Evolutionary conservation across 2,113 vertebrate genomes (phyloP).

Genomic region (Dromas ardeola): DNA sequence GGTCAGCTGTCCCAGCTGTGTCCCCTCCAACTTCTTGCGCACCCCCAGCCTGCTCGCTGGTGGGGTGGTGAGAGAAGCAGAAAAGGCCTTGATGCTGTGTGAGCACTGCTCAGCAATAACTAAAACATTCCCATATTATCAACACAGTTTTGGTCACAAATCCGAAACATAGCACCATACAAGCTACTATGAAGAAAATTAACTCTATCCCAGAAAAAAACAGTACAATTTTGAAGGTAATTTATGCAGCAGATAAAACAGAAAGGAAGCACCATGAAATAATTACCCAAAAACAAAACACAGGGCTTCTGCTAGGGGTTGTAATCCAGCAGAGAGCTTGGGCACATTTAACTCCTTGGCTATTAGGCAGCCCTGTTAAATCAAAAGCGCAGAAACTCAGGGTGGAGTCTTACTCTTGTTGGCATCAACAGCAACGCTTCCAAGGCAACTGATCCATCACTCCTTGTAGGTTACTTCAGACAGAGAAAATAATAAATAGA

Average conservation of each 20-base stretch:
- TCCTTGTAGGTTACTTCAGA: not conserved
- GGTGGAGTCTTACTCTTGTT: not conserved
- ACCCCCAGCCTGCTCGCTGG: accelerated
- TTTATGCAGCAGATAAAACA: not conserved
- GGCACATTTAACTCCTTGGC: not conserved
- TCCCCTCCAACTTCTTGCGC: not conserved
- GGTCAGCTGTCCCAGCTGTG: not conserved
- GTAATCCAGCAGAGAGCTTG: not conserved
- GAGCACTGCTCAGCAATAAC: not conserved
- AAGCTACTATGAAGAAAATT: not conserved
- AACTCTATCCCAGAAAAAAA: not conserved
- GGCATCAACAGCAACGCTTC: not conserved
- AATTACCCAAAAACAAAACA: not conserved
- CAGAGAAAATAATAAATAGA: not conserved
- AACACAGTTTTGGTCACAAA: not conserved
- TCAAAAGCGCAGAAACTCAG: not conserved
- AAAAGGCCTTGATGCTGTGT: not conserved
- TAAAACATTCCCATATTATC: not conserved
- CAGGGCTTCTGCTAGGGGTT: not conserved
- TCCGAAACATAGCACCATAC: not conserved
- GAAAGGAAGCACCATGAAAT: not conserved
- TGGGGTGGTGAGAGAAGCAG: not conserved
- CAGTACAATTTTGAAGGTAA: not conserved
- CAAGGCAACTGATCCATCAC: not conserved
- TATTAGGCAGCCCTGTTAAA: not conserved